Conservation (phyloP, 2,888 invertebrate species). For the Chouioia cunea region DNA sequence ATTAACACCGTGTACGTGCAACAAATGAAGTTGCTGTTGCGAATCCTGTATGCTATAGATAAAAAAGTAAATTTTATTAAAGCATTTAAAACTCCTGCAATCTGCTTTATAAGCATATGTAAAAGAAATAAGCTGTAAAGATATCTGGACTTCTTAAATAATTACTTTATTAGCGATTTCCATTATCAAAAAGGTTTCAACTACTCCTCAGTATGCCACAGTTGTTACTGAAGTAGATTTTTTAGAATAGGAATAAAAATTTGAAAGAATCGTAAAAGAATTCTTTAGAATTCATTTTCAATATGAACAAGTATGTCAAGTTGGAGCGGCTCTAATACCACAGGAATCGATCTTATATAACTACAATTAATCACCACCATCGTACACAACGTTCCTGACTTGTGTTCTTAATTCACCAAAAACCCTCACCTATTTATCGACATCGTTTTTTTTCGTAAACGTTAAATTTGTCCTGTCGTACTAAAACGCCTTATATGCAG, state of each 20-base stretch:
- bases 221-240: conserved; percentile 52
- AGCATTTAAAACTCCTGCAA: conserved; percentile 30
- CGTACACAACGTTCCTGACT: conserved; percentile 45
- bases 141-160: conserved; percentile 59
- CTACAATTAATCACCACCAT: conserved; percentile 44
- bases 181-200: conserved; percentile 66
- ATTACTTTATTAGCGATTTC: conserved; percentile 60
- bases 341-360: conserved; percentile 53
- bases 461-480: conserved; percentile 50
- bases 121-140: conserved; percentile 55
- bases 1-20: conserved; percentile 14
- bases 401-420: conserved; percentile 44
- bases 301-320: conserved; percentile 47
- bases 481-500: conserved; percentile 51
- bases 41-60: conserved; percentile 16
- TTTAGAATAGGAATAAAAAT: conserved; percentile 53
- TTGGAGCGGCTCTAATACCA: conserved; percentile 48
- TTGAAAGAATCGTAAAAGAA: conserved; percentile 50
- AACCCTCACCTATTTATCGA: conserved; percentile 46
- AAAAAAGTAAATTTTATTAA: conserved; percentile 38
- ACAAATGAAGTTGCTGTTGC: conserved; percentile 30
- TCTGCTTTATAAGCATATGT: conserved; percentile 29
- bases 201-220: conserved; percentile 56
- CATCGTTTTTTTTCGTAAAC: conserved; percentile 37
- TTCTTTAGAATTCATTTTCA: conserved; percentile 48